Evolutionary conservation across 2,113 vertebrate genomes (phyloP).

Genomic region (Mastomys natalensis): DNA sequence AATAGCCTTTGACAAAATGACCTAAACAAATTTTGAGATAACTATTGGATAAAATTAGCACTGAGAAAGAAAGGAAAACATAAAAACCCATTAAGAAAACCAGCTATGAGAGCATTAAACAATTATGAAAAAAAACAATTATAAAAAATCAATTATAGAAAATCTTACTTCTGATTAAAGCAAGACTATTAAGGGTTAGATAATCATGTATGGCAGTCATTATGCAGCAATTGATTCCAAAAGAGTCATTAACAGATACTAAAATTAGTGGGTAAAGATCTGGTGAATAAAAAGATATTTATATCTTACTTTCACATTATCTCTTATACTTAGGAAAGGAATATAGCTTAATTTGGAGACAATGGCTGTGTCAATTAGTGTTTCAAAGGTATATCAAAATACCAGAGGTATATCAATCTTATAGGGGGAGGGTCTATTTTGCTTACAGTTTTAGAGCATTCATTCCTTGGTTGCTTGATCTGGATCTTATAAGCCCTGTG

Average conservation of each 20-base stretch:
- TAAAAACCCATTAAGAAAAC: constrained; percentile 48
- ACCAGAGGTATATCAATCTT: not conserved
- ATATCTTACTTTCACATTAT: constrained; percentile 19
- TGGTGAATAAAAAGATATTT: constrained; percentile 6
- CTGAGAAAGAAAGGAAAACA: not conserved
- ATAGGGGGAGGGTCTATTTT: not conserved
- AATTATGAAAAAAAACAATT: no score
- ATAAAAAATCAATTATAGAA: constrained; percentile 7
- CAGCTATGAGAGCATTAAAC: constrained; percentile 9
- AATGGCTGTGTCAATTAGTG: not conserved
- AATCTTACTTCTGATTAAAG: constrained; percentile 54
- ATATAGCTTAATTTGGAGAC: not conserved
- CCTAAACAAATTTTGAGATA: constrained; percentile 22
- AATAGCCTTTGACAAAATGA: constrained; percentile 49
- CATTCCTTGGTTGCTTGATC: not conserved
- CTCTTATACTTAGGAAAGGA: not conserved
- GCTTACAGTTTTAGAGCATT: not conserved
- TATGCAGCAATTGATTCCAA: not conserved
- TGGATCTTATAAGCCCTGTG: not conserved
- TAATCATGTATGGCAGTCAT: not conserved
- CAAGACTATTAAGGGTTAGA: not conserved
- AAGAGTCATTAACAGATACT: constrained; percentile 30
- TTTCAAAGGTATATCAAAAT: not conserved
- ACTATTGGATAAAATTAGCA: constrained; percentile 12
- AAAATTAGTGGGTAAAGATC: not conserved